Evolutionary conservation across 2,888 invertebrate species (phyloP), one percentile per base, ranked within the genome.

Genomic region (Capitulum mitella): DNA sequence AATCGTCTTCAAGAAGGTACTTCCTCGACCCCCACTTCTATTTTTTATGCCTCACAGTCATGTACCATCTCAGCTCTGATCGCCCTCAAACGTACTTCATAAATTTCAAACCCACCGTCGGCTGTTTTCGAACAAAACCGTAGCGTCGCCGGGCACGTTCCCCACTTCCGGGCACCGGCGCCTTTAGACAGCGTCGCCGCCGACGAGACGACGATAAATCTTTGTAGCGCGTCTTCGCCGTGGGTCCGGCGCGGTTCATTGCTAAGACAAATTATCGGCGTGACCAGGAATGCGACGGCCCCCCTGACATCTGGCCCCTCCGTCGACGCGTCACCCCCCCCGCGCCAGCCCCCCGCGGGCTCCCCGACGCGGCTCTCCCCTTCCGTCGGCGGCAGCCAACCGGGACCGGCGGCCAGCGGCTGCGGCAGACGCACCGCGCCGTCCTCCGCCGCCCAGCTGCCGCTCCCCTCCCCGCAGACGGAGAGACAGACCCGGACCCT

Each of bases 261-360:
- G 70, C 70, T 26, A 40, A 37, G 70, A 70, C 70, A 78, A 77
- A 78, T 58, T 40, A 79, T 80, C 83, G 94, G 94, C 0, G 93
- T 93, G 3, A 93, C 93, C 1, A 88, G 93, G 80, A 91, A 92
- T 85, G 94, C 94, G 85, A 90, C 91, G 79, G 92, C 92, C 0
- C 90, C 90, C n/a, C n/a, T n/a, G 84, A 91, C 51, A 3, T 51
- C 51, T 51, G 16, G 19, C 51, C 51, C 12, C 51, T 16, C 22
- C 12, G 3, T 51, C 12, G 19, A 3, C 12, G 43, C n/a, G n/a
- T n/a, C n/a, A n/a, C n/a, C 51, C 51, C 51, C 51, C 10, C 29
- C n/a, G n/a, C 58, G 58, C n/a, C n/a, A n/a, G n/a, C n/a, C n/a
- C n/a, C n/a, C n/a, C 58, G 51, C 51, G 51, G 6, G 43, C 43